Conservation (phyloP, 2,797 vertebrate genomes). For the Cryptoprocta ferox region DNA sequence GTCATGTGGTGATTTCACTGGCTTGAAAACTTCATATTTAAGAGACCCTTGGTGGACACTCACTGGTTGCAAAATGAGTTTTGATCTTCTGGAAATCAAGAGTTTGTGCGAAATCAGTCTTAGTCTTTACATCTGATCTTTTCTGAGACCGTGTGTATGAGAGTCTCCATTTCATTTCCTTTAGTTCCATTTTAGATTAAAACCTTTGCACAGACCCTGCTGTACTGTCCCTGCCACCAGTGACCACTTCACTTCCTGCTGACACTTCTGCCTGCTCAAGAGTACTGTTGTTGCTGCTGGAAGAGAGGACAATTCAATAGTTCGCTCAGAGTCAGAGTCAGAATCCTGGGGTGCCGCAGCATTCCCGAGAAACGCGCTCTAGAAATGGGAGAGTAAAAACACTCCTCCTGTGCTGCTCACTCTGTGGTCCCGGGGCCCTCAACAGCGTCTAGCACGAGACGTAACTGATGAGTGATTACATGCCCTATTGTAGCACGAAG, state of each 20-base stretch:
- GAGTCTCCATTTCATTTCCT: not conserved
- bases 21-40: too few species aligned
- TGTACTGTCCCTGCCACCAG: not conserved
- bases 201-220: not conserved
- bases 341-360: too few species aligned
- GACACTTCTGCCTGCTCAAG: not conserved
- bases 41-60: rapidly evolving
- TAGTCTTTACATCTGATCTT: not conserved
- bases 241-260: not conserved
- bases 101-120: not conserved
- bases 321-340: too few species aligned
- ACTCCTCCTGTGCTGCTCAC: not conserved
- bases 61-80: not conserved
- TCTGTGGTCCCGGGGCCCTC: not conserved
- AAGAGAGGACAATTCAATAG: not conserved
- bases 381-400: rapidly evolving
- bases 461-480: rapidly evolving
- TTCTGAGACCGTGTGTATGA: not conserved
- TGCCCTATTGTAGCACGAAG: not conserved
- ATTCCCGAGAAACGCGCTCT: not conserved
- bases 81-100: not conserved
- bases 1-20: not conserved
- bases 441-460: not conserved
- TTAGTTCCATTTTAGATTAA: not conserved
- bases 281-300: rapidly evolving